phyloP scores from a whole-genome alignment of 2,113 vertebrate species.

The Gnathonemus echidnorhynchus region DNA sequence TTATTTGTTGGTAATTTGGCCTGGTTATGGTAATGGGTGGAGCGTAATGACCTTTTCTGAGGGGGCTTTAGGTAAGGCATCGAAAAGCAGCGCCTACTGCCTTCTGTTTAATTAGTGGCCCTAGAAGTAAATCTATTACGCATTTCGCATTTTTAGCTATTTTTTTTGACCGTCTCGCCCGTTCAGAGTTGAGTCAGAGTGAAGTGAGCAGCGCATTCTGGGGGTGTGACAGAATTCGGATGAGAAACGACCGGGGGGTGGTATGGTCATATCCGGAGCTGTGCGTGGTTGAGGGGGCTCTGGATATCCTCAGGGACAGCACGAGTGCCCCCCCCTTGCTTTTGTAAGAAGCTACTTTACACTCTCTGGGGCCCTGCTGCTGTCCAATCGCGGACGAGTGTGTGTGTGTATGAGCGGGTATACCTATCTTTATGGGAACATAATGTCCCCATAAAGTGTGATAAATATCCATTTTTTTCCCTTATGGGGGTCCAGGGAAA shows the following conservation, averaged over 20 bases:
- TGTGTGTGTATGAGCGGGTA: background rate
- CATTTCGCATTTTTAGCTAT: background rate
- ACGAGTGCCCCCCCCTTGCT: conserved; percentile 38
- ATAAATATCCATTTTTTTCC: no score
- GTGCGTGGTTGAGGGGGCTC: background rate
- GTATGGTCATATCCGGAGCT: background rate
- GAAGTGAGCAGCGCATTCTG: background rate
- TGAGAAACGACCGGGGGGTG: background rate
- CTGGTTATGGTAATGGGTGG: background rate
- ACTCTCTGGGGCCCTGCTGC: background rate
- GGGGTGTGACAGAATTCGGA: background rate
- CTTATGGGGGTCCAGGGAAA: no score
- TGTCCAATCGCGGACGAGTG: conserved; percentile 14
- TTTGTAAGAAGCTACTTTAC: conserved; percentile 28
- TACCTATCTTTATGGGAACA: no score
- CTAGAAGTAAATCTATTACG: background rate
- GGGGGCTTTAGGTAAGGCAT: background rate
- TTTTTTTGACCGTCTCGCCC: background rate
- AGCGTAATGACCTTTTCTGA: background rate
- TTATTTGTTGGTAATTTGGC: background rate
- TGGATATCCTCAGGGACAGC: conserved; percentile 44
- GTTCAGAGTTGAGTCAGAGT: background rate
- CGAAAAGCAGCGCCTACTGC: background rate
- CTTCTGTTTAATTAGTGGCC: background rate
- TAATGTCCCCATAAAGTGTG: no score